These are phyloP conservation scores for Stegophylla sp. DNA, from an alignment of 2,888 invertebrate genomes.

Conservation along the genomic window DNA sequence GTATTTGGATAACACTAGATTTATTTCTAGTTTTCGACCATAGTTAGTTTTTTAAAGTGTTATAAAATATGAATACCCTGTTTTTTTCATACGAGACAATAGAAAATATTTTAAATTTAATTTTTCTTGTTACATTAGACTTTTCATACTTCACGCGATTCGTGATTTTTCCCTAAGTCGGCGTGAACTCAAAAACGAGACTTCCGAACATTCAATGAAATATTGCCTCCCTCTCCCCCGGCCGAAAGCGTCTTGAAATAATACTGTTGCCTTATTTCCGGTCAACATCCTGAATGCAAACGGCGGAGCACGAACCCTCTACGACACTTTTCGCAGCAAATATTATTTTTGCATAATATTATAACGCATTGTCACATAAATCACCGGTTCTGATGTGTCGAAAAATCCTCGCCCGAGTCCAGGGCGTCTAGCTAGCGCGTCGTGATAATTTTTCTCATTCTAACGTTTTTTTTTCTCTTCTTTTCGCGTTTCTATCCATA, in stretches of 20 bases:
- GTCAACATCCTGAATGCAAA: conserved; percentile 47
- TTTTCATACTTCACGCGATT: no score
- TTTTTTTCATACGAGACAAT: no score
- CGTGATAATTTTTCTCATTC: not conserved
- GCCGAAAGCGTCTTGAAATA: conserved; percentile 45
- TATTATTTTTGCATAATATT: conserved; percentile 39
- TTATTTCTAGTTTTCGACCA: no score
- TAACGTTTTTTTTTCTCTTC: not conserved
- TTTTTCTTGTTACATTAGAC: no score
- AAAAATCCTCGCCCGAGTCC: conserved; percentile 16
- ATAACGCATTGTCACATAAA: conserved; percentile 17
- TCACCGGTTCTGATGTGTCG: not conserved
- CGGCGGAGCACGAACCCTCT: conserved; percentile 17
- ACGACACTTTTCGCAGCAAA: conserved; percentile 9
- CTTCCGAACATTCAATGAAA: no score
- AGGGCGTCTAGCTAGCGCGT: not conserved
- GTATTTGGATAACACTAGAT: no score
- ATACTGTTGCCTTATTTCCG: conserved; percentile 50
- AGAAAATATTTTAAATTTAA: no score
- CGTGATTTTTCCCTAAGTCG: no score
- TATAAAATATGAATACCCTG: no score
- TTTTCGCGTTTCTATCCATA: conserved; percentile 3
- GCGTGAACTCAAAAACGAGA: no score
- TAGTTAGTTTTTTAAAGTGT: no score
- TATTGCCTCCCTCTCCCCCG: no score